Conservation (phyloP, 2,797 vertebrate genomes). For the Vultur gryphus region DNA sequence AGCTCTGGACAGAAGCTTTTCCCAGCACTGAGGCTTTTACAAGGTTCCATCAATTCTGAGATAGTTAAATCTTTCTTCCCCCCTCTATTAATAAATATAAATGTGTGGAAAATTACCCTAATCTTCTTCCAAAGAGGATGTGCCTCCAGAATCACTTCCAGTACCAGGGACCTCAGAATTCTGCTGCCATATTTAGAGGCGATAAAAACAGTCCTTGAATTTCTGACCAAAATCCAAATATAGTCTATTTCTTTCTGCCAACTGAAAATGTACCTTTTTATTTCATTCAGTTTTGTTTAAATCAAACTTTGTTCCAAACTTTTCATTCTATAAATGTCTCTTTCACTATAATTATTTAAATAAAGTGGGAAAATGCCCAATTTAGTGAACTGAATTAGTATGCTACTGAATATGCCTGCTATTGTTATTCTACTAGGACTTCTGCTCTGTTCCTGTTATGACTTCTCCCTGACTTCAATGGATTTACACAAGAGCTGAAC, state of each 20-base stretch:
- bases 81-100: constrained; percentile 50
- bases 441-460: not conserved
- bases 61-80: not conserved
- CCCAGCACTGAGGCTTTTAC: not conserved
- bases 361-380: constrained; percentile 20
- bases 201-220: constrained; percentile 55
- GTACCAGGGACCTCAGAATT: constrained; percentile 41
- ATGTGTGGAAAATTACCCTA: constrained; percentile 55
- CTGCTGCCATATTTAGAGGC: constrained; percentile 56
- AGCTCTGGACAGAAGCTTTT: not conserved
- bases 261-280: constrained; percentile 58
- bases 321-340: constrained; percentile 46
- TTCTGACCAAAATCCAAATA: constrained; percentile 60
- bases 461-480: not conserved
- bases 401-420: not conserved
- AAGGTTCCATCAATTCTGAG: constrained; percentile 5
- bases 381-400: constrained; percentile 24
- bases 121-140: constrained; percentile 51
- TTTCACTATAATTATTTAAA: constrained; percentile 39
- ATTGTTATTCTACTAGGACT: not conserved
- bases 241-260: constrained; percentile 45
- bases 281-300: constrained; percentile 44
- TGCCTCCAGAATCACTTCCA: constrained; percentile 52
- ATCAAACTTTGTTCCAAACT: constrained; percentile 44
- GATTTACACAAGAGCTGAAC: not conserved